These are phyloP conservation scores for Argynnis bischoffii DNA, from an alignment of 2,888 invertebrate genomes.

Conservation along the genomic window DNA sequence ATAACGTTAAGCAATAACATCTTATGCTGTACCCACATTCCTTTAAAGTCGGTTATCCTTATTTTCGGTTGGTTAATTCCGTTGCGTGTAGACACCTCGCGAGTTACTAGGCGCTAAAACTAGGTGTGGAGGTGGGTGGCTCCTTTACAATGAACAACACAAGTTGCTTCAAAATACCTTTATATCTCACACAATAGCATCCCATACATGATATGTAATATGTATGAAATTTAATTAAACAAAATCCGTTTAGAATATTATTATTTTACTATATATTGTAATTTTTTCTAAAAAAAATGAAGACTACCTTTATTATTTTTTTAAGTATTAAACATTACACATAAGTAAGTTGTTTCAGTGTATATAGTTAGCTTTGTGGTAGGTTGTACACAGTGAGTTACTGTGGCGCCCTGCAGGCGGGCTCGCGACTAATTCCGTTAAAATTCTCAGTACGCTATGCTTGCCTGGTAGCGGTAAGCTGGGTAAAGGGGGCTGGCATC, in stretches of 20 bases:
- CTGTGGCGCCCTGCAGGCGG: conserved; percentile 80
- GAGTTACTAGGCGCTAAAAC: conserved; percentile 71
- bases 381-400: conserved; percentile 61
- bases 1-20: neutral
- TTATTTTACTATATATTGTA: neutral
- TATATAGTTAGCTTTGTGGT: conserved; percentile 13
- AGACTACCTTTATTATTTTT: neutral
- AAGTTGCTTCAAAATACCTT: neutral
- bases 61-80: conserved; percentile 57
- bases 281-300: neutral
- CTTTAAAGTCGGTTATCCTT: conserved; percentile 42
- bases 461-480: conserved; percentile 75
- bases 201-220: neutral
- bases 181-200: neutral
- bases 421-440: conserved; percentile 79
- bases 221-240: no score
- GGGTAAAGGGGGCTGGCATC: conserved; percentile 64
- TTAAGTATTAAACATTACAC: neutral
- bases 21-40: conserved; percentile 10
- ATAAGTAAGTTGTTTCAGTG: neutral
- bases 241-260: no score
- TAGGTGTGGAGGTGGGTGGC: conserved; percentile 70
- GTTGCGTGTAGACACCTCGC: conserved; percentile 73
- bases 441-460: conserved; percentile 76
- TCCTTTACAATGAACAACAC: conserved; percentile 45